phyloP scores from a whole-genome alignment of 2,888 invertebrate genomes.

The Amblyteles armatorius region DNA sequence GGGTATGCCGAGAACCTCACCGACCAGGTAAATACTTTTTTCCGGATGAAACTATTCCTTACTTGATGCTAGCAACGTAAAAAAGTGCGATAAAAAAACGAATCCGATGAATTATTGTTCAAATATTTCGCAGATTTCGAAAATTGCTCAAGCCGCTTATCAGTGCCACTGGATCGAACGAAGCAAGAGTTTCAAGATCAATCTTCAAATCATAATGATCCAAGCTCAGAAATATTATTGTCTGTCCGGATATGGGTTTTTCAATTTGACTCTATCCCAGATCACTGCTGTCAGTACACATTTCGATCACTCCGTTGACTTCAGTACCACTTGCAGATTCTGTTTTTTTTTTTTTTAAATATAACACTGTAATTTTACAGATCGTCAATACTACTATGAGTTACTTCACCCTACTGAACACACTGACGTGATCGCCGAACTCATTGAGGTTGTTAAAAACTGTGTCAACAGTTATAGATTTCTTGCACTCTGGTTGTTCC shows the following conservation, averaged over 20 bases:
- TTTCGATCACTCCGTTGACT: no score
- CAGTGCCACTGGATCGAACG: constrained; percentile 56
- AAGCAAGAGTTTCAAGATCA: constrained; percentile 37
- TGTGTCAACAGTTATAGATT: no score
- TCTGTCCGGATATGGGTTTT: constrained; percentile 55
- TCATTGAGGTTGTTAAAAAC: neutral
- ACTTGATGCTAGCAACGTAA: neutral
- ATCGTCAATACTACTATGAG: constrained; percentile 28
- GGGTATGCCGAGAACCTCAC: constrained; percentile 56
- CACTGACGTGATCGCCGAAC: constrained; percentile 13
- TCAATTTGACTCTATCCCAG: constrained; percentile 39
- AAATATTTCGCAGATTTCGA: constrained; percentile 1
- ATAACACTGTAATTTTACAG: neutral
- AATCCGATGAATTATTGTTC: neutral
- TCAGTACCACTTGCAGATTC: neutral
- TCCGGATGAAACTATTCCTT: neutral
- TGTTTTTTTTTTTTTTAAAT: neutral
- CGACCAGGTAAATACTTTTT: constrained; percentile 42
- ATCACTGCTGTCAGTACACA: constrained; percentile 45
- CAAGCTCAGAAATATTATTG: constrained; percentile 51
- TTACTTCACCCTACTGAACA: constrained; percentile 35
- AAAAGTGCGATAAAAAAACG: neutral
- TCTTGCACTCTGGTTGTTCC: no score
- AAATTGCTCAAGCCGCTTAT: constrained; percentile 50
- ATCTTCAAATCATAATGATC: constrained; percentile 54